These are phyloP conservation scores for Dermolepida albohirtum DNA, from an alignment of 2,888 invertebrate species.

Conservation along the genomic window DNA sequence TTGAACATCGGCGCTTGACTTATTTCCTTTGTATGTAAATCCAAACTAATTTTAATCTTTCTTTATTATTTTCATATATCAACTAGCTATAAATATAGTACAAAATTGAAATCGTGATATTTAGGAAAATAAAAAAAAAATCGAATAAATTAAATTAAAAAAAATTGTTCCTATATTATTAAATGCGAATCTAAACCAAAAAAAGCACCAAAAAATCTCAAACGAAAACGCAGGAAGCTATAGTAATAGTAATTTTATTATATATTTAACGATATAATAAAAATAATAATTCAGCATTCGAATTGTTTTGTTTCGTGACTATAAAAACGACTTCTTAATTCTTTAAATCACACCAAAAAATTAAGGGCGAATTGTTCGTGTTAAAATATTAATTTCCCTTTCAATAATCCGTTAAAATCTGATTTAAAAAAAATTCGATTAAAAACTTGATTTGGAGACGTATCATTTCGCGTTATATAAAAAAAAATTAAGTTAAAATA, in stretches of 20 bases:
- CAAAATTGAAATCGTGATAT: slow-evolving; percentile 60
- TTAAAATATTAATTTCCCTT: slow-evolving; percentile 18
- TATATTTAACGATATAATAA: slow-evolving; percentile 3
- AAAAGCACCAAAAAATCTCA: slow-evolving; percentile 41
- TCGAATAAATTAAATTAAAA: slow-evolving; percentile 22
- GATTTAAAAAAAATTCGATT: slow-evolving; percentile 23
- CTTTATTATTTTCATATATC: slow-evolving; percentile 57
- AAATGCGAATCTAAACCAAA: neutral
- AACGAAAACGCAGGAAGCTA: slow-evolving; percentile 55
- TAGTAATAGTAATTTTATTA: slow-evolving; percentile 1
- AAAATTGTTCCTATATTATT: slow-evolving; percentile 51
- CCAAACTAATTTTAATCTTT: slow-evolving; percentile 30
- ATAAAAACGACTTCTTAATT: neutral
- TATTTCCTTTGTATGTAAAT: no score
- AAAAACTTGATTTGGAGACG: neutral
- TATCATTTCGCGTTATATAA: slow-evolving; percentile 6
- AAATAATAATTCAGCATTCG: slow-evolving; percentile 2
- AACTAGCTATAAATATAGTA: slow-evolving; percentile 60
- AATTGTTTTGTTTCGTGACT: neutral
- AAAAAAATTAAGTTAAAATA: neutral
- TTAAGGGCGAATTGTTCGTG: slow-evolving; percentile 33
- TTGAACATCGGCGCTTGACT: no score
- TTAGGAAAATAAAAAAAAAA: slow-evolving; percentile 42
- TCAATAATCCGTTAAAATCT: neutral
- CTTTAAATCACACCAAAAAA: neutral